Evolutionary conservation across 1,140 invertebrate genomes (phyloP).

Genomic region (Drosophila aff.): DNA sequence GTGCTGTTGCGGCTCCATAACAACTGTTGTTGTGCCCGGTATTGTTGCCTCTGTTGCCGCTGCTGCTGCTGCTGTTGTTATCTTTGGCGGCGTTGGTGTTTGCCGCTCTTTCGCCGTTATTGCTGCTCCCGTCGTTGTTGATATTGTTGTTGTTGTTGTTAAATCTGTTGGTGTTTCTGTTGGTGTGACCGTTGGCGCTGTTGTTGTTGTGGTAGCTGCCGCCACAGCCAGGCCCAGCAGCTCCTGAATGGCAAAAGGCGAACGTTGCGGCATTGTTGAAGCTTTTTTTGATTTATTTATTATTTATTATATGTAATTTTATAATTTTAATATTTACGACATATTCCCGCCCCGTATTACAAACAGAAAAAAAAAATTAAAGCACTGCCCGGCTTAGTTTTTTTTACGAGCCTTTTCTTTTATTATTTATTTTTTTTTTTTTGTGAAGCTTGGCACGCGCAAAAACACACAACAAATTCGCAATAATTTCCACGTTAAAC

Average conservation of each 20-base stretch:
- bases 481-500: constrained; percentile 85
- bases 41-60: constrained; percentile 16
- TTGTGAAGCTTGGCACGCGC: constrained; percentile 56
- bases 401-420: constrained; percentile 18
- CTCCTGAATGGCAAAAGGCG: constrained; percentile 96
- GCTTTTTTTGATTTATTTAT: not conserved
- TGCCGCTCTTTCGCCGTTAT: constrained; percentile 35
- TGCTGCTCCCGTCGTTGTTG: constrained; percentile 8
- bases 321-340: not conserved
- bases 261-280: constrained; percentile 90
- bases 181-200: constrained; percentile 25
- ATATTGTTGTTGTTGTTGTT: constrained; percentile 41
- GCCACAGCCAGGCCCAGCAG: constrained; percentile 89
- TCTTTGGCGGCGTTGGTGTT: constrained; percentile 47
- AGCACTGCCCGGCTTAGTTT: not conserved
- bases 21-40: constrained; percentile 18
- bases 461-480: constrained; percentile 84
- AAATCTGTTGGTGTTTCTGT: constrained; percentile 59
- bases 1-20: constrained; percentile 38
- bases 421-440: not conserved
- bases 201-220: constrained; percentile 23
- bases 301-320: not conserved
- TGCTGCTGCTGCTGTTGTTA: constrained; percentile 16
- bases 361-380: constrained; percentile 1
- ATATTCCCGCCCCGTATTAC: constrained; percentile 5